phyloP scores from a whole-genome alignment of 2,113 vertebrate genomes.

The Lutjanus erythropterus region DNA sequence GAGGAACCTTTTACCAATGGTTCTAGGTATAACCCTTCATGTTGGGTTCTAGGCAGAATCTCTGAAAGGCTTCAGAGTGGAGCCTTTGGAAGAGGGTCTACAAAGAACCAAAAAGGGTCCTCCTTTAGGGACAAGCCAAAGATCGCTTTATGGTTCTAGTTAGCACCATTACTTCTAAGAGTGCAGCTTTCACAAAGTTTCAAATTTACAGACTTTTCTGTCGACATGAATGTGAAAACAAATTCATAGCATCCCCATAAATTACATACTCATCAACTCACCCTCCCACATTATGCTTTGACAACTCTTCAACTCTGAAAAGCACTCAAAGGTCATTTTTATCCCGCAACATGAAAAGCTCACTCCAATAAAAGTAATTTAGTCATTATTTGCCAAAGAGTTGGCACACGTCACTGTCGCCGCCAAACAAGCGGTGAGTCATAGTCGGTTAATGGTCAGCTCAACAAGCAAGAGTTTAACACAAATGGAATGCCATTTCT shows the following conservation, averaged over 20 bases:
- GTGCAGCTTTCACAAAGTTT: conserved; percentile 41
- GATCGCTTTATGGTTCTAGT: too few relatives aligned
- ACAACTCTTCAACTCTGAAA: conserved; percentile 75
- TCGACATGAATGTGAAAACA: conserved; percentile 45
- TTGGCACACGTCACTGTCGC: conserved; percentile 53
- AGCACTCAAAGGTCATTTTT: conserved; percentile 76
- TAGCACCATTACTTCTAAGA: too few relatives aligned
- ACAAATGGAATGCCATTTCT: conserved; percentile 71
- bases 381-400: conserved; percentile 71
- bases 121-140: too few relatives aligned
- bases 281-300: conserved; percentile 74
- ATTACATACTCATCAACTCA: conserved; percentile 75
- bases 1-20: too few relatives aligned
- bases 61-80: too few relatives aligned
- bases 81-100: too few relatives aligned
- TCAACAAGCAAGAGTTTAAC: conserved; percentile 66
- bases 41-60: too few relatives aligned
- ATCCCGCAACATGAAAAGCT: conserved; percentile 64
- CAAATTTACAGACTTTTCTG: conserved; percentile 15
- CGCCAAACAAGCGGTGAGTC: conserved; percentile 74
- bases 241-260: conserved; percentile 60
- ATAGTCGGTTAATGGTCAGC: conserved; percentile 71
- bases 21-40: too few relatives aligned
- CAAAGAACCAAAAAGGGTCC: too few relatives aligned
- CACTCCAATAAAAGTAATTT: conserved; percentile 65